Conservation (phyloP, 2,797 vertebrate genomes). For the Parotocinclus haroldoi region DNA sequence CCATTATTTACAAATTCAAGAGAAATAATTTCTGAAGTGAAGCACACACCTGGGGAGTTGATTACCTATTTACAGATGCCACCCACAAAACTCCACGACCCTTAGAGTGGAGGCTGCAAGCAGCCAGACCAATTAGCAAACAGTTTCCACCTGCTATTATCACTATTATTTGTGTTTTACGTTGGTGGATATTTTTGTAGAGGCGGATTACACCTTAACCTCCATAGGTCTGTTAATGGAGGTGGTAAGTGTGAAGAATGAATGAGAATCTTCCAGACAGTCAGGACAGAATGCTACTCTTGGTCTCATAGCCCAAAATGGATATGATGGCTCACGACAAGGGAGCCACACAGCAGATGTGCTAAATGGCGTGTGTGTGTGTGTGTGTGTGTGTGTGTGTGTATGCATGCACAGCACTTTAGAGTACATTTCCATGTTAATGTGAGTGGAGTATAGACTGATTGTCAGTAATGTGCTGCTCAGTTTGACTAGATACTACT, state of each 20-base stretch:
- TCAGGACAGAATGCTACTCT: constrained; percentile 39
- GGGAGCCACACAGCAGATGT: constrained; percentile 46
- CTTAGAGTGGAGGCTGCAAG: constrained; percentile 60
- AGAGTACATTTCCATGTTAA: constrained; percentile 35
- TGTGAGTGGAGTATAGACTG: constrained; percentile 29
- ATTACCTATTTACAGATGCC: constrained; percentile 74
- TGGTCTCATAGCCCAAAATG: constrained; percentile 50
- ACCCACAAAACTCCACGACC: constrained; percentile 72
- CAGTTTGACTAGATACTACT: constrained; percentile 14
- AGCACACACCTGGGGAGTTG: constrained; percentile 61
- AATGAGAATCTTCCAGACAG: constrained; percentile 32
- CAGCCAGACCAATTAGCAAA: constrained; percentile 58
- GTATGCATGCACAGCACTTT: constrained; percentile 26
- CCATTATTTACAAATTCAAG: constrained; percentile 63
- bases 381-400: constrained; percentile 4
- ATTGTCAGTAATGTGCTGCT: constrained; percentile 24
- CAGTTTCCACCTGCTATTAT: constrained; percentile 54
- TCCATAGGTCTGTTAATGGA: constrained; percentile 50
- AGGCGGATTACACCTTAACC: constrained; percentile 39
- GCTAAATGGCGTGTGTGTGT: constrained; percentile 43
- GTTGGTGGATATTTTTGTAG: constrained; percentile 45
- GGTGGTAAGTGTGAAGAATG: constrained; percentile 38
- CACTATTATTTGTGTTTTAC: constrained; percentile 46
- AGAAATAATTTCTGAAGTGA: constrained; percentile 60
- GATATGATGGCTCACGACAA: constrained; percentile 51